A percentile compares a stretch with the other conserved stretches of the same genome.
Conservation (phyloP, 1,140 invertebrate genomes). For the Bombus consobrinus region DNA sequence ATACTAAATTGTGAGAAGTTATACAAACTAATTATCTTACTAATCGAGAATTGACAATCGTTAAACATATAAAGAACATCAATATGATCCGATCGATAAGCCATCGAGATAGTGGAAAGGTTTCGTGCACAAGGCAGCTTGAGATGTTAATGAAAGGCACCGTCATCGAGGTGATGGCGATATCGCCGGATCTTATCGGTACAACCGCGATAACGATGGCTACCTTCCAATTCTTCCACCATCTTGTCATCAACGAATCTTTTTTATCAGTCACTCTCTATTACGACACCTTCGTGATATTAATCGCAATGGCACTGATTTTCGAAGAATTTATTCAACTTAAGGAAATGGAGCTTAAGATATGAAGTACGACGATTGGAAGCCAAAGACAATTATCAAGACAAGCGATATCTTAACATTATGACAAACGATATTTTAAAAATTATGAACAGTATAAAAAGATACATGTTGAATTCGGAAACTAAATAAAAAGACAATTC, state of each 20-base stretch:
- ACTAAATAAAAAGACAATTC: too few species aligned
- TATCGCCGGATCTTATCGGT: conserved; percentile 45
- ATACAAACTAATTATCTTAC: not conserved
- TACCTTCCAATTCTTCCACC: not conserved
- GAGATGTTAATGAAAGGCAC: conserved; percentile 67
- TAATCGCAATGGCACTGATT: conserved; percentile 22
- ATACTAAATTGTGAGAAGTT: conserved; percentile 19
- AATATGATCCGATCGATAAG: conserved; percentile 28
- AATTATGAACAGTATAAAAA: too few species aligned
- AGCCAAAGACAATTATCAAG: too few species aligned
- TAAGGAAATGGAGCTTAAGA: too few species aligned
- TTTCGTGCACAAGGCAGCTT: conserved; percentile 54
- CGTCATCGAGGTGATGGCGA: conserved; percentile 47
- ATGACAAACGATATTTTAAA: too few species aligned
- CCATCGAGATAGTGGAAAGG: conserved; percentile 30
- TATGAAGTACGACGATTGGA: too few species aligned
- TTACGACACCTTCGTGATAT: conserved; percentile 12
- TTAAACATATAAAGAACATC: conserved; percentile 14
- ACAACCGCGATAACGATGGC: not conserved
- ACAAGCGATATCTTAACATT: too few species aligned
- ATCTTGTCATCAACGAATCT: not conserved
- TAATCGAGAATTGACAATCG: not conserved
- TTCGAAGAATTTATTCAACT: too few species aligned
- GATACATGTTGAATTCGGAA: too few species aligned
- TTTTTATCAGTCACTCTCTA: not conserved